Percentiles rank a stretch among this genome's conserved stretches.
These are phyloP conservation scores for Damaliscus lunatus DNA, from an alignment of 2,113 vertebrate genomes.

Conservation along the genomic window DNA sequence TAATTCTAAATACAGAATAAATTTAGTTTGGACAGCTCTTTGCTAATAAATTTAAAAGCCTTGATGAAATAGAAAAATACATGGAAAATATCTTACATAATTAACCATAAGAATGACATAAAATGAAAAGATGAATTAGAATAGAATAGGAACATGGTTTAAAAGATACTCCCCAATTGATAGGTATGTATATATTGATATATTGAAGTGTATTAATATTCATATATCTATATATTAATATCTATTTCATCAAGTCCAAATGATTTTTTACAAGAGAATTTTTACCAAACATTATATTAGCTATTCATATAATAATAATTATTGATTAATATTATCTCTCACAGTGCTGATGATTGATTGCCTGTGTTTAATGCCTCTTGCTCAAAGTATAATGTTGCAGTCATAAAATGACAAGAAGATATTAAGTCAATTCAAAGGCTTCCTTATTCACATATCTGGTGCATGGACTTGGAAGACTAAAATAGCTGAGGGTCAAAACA, in stretches of 20 bases:
- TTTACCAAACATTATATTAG: neutral
- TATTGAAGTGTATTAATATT: neutral
- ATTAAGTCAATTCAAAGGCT: neutral
- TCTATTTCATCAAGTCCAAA: neutral
- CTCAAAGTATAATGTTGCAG: neutral
- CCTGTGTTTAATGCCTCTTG: neutral
- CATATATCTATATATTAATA: neutral
- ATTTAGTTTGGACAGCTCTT: neutral
- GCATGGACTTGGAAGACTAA: neutral
- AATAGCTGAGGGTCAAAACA: neutral
- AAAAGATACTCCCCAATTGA: neutral
- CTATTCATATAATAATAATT: neutral
- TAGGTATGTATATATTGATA: neutral
- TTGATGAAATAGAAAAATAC: neutral
- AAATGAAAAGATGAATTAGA: neutral
- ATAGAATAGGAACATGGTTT: neutral
- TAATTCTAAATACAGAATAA: neutral
- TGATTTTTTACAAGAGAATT: neutral
- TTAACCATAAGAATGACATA: neutral
- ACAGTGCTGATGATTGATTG: neutral
- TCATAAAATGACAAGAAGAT: neutral
- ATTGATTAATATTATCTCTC: neutral
- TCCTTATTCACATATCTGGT: neutral
- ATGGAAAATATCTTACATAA: neutral
- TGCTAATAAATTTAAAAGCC: neutral